Percentiles rank a stretch among this genome's conserved stretches.
These are phyloP conservation scores for Anthopleura sola DNA, from an alignment of 64 coral and sea anemone species.

Conservation along the genomic window DNA sequence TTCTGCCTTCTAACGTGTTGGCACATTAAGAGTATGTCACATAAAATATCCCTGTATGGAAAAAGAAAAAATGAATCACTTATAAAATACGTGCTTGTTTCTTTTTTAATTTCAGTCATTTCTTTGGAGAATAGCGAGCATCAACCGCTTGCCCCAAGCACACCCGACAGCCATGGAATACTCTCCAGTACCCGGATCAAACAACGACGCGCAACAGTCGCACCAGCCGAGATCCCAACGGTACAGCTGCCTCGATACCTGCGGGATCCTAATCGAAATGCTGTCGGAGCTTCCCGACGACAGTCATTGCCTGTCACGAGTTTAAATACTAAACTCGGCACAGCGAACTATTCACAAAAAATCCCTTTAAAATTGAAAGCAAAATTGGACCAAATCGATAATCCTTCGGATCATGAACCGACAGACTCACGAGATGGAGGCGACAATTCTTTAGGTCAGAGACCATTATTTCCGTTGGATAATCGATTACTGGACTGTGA, in stretches of 20 bases:
- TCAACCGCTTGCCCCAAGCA: background rate
- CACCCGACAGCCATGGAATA: background rate
- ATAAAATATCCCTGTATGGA: too few species aligned
- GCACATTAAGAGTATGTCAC: too few species aligned
- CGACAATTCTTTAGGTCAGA: background rate
- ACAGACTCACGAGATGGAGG: background rate
- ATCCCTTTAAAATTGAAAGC: background rate
- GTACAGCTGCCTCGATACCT: background rate
- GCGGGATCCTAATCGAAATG: background rate
- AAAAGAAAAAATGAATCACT: too few species aligned
- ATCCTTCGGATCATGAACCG: background rate
- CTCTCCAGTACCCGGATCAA: constrained; percentile 4
- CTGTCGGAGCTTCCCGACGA: background rate
- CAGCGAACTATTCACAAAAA: constrained; percentile 1
- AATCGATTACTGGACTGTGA: background rate
- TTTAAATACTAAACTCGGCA: background rate
- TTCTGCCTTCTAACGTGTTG: too few species aligned
- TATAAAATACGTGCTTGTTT: too few species aligned
- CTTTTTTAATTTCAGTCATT: background rate
- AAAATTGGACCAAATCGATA: background rate
- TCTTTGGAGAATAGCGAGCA: background rate
- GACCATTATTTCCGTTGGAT: constrained; percentile 19
- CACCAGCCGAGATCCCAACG: background rate
- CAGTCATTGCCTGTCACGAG: background rate
- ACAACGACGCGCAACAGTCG: background rate